Evolutionary conservation across 1,140 invertebrate genomes (phyloP).

Genomic region (Drosophila parvula): DNA sequence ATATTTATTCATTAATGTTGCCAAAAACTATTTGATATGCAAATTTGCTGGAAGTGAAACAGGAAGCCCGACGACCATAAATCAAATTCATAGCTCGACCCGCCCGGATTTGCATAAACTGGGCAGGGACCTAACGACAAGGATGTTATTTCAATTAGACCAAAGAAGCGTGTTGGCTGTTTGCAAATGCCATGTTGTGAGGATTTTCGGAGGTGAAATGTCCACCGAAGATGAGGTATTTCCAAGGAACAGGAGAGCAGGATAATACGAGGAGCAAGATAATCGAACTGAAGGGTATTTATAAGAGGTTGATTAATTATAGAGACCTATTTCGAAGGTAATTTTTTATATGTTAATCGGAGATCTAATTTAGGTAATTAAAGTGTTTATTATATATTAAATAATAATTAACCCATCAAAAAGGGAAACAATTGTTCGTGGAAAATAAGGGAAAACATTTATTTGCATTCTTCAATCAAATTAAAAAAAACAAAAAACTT

Average conservation of each 20-base stretch:
- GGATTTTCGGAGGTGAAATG: neutral
- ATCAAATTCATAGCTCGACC: constrained; percentile 65
- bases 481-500: neutral
- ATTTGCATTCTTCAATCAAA: no score
- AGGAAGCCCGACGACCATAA: constrained; percentile 45
- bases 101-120: constrained; percentile 39
- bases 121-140: neutral
- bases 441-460: no score
- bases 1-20: constrained; percentile 51
- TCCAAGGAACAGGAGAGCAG: neutral
- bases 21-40: constrained; percentile 44
- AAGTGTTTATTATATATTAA: no score
- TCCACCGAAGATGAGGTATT: neutral
- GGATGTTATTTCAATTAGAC: constrained; percentile 17
- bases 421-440: no score
- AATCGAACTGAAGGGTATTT: neutral
- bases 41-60: constrained; percentile 42
- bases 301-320: no score
- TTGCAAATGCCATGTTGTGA: neutral
- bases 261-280: neutral
- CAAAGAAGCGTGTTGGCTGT: neutral
- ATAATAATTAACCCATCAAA: no score
- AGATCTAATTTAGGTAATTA: no score
- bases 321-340: no score
- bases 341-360: no score